Conservation (phyloP, 1,140 invertebrate species). For the Belonocnema kinseyi region DNA sequence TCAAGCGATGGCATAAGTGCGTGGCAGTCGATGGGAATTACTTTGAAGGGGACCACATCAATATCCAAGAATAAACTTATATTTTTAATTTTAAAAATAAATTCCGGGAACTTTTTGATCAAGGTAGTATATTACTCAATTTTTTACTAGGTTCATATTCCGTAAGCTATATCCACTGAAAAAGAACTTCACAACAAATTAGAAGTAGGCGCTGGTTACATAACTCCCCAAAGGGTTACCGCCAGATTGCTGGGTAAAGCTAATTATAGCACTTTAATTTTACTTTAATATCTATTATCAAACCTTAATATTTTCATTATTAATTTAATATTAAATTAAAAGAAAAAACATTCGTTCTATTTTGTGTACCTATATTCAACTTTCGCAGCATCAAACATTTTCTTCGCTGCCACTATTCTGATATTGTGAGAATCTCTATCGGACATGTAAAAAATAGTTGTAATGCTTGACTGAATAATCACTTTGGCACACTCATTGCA, state of each 20-base stretch:
- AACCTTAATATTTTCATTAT: neutral
- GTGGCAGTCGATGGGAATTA: no score
- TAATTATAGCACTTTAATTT: constrained; percentile 19
- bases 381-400: constrained; percentile 86
- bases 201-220: no score
- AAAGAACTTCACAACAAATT: no score
- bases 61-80: no score
- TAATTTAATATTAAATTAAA: neutral
- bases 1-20: no score
- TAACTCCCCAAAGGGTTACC: no score
- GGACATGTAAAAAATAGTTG: constrained; percentile 86
- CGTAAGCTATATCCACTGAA: no score
- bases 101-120: no score
- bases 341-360: constrained; percentile 5
- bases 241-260: neutral
- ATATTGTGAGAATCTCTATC: constrained; percentile 86
- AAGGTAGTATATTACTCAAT: no score
- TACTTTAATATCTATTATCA: neutral
- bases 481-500: constrained; percentile 98
- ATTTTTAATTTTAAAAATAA: no score
- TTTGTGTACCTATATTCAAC: constrained; percentile 79
- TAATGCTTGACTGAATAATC: constrained; percentile 97
- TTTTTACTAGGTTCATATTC: no score
- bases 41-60: no score
- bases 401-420: constrained; percentile 83